Evolutionary conservation across 2,113 vertebrate species (phyloP), one percentile per base, ranked within the genome.

Genomic region (Pachycephala philippinensis): DNA sequence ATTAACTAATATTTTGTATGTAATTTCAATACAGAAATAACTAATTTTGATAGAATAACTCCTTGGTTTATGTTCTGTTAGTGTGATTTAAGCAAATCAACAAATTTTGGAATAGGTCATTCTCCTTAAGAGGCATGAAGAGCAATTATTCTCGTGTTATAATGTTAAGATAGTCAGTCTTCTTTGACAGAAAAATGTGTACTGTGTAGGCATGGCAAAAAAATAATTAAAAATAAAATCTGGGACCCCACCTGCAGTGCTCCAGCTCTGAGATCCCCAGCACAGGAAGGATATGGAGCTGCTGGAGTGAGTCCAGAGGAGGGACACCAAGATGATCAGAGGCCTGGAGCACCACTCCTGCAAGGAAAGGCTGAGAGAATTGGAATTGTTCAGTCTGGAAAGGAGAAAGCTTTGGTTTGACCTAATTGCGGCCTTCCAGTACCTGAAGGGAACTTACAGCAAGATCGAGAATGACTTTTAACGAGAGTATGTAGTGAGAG

Each of bases 81-180:
- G 69, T 83, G 92, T 97, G 94, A 93, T 93, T 97, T 97, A 93
- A 98, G 93, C 68, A 96, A 97, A 63, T 52, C 75, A 96, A 74
- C 52, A 50, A 97, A 92, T 75, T 97, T 96, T 96, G 92, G 86
- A 94, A 87, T 87, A 92, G 71, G 87, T 87, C 15, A 72, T 96
- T 98, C 96, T 94, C 93, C 83, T 96, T 97, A 97, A 95, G 77
- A 98, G 96, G 95, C 96, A 98, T 96, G 96, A 97, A 95, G 97
- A 97, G 54, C 87, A 96, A 89, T 96, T 95, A 89, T 72, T 90
- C 93, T 89, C 33, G 35, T 98, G 89, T 98, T 96, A 89, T 76
- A 88, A 80, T 97, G 96, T 96, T 97, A 87, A 97, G 97, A 91
- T 97, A 97, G 82, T 96, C 95, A 88, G 77, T 98, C 94, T 91